Evolutionary conservation across 2,113 vertebrate species (phyloP).

Genomic region (Talpa occidentalis): DNA sequence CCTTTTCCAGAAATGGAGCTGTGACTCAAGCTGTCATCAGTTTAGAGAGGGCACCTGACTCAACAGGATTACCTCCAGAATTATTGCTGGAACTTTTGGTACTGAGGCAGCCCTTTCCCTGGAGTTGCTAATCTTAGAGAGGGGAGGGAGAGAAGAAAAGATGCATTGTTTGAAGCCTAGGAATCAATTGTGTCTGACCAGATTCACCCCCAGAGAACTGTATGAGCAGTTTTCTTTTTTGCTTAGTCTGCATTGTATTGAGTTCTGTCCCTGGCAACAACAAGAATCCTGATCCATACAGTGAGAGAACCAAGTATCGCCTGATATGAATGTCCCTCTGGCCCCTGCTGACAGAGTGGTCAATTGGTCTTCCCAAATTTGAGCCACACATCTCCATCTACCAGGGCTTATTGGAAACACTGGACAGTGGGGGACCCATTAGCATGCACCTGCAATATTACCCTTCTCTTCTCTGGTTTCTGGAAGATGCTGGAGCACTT

Average conservation of each 20-base stretch:
- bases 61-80: neutral
- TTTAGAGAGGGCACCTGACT: neutral
- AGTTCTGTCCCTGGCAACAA: neutral
- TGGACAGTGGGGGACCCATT: fast-evolving
- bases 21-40: neutral
- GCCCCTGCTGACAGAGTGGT: neutral
- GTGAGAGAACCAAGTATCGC: neutral
- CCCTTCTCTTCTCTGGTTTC: neutral
- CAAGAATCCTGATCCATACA: neutral
- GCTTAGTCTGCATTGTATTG: neutral
- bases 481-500: neutral
- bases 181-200: neutral
- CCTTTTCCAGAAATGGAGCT: neutral
- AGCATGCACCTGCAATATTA: neutral
- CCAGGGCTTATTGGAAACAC: neutral
- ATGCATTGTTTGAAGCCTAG: too few relatives aligned
- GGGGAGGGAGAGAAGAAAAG: neutral
- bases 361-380: neutral
- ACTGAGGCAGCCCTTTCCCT: neutral
- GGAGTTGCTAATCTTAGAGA: neutral
- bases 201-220: neutral
- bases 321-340: neutral
- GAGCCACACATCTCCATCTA: fast-evolving
- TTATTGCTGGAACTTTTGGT: neutral
- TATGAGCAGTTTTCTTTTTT: neutral